A percentile compares a stretch with the other conserved stretches of the same genome.
Conservation (phyloP, 2,797 vertebrate species). For the Typhlichthys eigenmanni region DNA sequence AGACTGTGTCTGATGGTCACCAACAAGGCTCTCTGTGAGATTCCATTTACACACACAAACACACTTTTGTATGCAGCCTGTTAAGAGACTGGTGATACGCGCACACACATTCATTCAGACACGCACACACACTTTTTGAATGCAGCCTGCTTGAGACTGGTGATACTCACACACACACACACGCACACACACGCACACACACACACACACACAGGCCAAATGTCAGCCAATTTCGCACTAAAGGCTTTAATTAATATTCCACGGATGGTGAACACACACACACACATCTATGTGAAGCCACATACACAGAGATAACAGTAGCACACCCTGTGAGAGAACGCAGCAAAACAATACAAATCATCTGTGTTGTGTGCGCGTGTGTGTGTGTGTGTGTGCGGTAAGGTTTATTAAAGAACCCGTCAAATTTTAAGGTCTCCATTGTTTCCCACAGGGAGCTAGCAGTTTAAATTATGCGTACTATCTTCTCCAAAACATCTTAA, state of each 20-base stretch:
- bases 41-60: too few species aligned
- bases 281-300: background rate
- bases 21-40: too few species aligned
- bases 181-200: slow-evolving; percentile 1
- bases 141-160: background rate
- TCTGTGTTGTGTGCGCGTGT: background rate
- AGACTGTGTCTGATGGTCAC: too few species aligned
- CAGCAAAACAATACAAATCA: slow-evolving; percentile 11
- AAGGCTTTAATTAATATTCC: too few species aligned
- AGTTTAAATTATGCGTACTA: slow-evolving; percentile 52
- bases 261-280: background rate
- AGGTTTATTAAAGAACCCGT: slow-evolving; percentile 28
- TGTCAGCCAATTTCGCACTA: too few species aligned
- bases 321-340: slow-evolving; percentile 10
- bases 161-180: background rate
- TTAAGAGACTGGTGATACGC: background rate
- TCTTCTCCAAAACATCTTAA: slow-evolving; percentile 46
- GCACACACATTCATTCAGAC: background rate
- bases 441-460: slow-evolving; percentile 36
- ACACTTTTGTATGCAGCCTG: background rate
- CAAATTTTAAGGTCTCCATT: slow-evolving; percentile 28
- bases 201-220: slow-evolving; percentile 12
- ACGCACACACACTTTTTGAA: background rate
- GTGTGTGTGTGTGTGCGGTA: slow-evolving; percentile 1
- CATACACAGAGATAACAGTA: background rate